phyloP scores from a whole-genome alignment of 2,888 invertebrate genomes.

The Calephelis perditalis region DNA sequence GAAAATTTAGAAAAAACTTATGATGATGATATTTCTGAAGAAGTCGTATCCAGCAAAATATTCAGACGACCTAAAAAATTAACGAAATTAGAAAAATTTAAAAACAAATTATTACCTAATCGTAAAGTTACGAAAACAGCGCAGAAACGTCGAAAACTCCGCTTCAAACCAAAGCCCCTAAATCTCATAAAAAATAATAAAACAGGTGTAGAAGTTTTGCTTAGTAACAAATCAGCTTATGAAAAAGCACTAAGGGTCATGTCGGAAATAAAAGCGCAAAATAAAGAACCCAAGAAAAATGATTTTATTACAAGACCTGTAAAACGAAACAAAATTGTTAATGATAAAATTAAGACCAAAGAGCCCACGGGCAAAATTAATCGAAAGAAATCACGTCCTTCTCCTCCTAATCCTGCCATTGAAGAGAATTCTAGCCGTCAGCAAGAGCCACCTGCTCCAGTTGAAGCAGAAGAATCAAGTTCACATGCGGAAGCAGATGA shows the following conservation, averaged over 20 bases:
- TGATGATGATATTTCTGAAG: conserved; percentile 6
- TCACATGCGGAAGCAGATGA: background rate
- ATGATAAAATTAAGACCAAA: conserved; percentile 14
- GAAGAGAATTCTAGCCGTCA: background rate
- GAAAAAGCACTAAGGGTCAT: conserved; percentile 56
- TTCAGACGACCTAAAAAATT: conserved; percentile 38
- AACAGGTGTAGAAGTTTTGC: conserved; percentile 31
- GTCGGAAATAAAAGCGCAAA: conserved; percentile 44
- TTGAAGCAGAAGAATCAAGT: background rate
- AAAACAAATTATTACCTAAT: conserved; percentile 45
- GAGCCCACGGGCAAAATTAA: background rate
- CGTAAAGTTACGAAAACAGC: conserved; percentile 44
- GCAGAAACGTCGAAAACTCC: conserved; percentile 28
- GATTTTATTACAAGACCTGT: conserved; percentile 11
- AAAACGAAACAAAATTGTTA: conserved; percentile 7
- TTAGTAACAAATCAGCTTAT: conserved; percentile 48
- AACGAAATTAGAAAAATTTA: conserved; percentile 48
- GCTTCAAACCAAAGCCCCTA: conserved; percentile 32
- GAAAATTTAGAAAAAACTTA: conserved; percentile 3
- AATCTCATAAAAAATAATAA: conserved; percentile 26
- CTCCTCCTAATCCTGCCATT: background rate
- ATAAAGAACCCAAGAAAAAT: conserved; percentile 21
- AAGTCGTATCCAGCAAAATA: conserved; percentile 17
- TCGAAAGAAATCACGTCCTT: background rate
- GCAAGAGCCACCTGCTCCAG: background rate